phyloP scores from a whole-genome alignment of 2,888 invertebrate genomes.

The Aphodius sticticus region DNA sequence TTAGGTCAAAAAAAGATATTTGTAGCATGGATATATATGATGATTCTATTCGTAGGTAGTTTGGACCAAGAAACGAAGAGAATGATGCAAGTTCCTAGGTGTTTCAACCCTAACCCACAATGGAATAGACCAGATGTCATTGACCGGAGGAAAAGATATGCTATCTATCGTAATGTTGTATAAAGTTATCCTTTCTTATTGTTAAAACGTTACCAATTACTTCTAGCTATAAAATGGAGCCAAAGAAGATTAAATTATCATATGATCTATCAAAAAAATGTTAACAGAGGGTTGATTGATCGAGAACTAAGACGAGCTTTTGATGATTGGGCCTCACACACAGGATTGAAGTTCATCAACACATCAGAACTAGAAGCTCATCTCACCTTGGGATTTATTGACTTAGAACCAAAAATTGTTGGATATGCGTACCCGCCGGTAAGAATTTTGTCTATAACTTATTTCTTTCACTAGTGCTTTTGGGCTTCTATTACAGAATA shows the following conservation, averaged over 20 bases:
- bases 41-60: conserved; percentile 27
- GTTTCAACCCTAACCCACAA: conserved; percentile 10
- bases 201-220: too few relatives aligned
- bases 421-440: too few relatives aligned
- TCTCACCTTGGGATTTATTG: too few relatives aligned
- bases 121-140: not conserved
- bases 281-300: conserved; percentile 10
- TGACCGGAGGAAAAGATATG: not conserved
- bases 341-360: not conserved
- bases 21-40: not conserved
- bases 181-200: too few relatives aligned
- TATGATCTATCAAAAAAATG: not conserved
- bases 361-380: not conserved
- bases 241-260: too few relatives aligned
- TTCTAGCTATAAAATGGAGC: too few relatives aligned
- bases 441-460: too few relatives aligned
- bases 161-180: too few relatives aligned
- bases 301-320: conserved; percentile 15
- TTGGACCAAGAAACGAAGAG: conserved; percentile 26
- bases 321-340: conserved; percentile 8
- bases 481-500: too few relatives aligned
- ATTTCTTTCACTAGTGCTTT: too few relatives aligned
- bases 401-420: too few relatives aligned
- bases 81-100: conserved; percentile 31
- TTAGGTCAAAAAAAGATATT: too few relatives aligned